phyloP scores from a whole-genome alignment of 2,888 invertebrate genomes.

The Pheosia tremula region DNA sequence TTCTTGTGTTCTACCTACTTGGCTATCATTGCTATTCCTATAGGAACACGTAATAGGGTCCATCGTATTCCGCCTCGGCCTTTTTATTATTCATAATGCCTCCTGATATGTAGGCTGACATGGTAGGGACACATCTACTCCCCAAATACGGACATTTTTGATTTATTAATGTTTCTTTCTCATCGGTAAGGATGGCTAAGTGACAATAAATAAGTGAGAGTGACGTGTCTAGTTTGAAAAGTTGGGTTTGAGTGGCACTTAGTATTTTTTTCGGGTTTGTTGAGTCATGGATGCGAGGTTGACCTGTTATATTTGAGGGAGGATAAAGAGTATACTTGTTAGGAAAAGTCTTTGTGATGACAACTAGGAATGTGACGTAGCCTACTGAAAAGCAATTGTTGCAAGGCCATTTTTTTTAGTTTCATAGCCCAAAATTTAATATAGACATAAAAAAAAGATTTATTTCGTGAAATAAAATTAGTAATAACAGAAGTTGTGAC shows the following conservation, averaged over 20 bases:
- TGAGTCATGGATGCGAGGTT: not conserved
- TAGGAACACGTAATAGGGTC: constrained; percentile 30
- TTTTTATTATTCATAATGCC: constrained; percentile 54
- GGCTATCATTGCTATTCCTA: too few species aligned
- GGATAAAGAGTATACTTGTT: too few species aligned
- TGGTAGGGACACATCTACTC: constrained; percentile 31
- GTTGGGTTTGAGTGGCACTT: constrained; percentile 5
- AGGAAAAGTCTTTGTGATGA: too few species aligned
- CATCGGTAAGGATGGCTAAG: constrained; percentile 21
- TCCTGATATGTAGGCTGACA: constrained; percentile 14
- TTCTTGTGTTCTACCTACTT: too few species aligned
- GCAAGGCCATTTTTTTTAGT: too few species aligned
- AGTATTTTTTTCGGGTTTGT: not conserved
- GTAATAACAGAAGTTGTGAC: too few species aligned
- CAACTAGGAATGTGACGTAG: too few species aligned
- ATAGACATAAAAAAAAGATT: too few species aligned
- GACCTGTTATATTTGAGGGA: too few species aligned
- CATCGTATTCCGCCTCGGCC: constrained; percentile 32
- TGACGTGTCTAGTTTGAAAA: constrained; percentile 12
- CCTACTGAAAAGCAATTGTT: too few species aligned
- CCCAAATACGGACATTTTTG: constrained; percentile 23
- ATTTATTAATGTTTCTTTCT: constrained; percentile 34
- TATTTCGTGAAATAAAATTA: too few species aligned
- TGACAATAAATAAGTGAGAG: constrained; percentile 25
- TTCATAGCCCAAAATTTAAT: too few species aligned